Conservation (phyloP, 2,888 invertebrate species). For the Loripinus fragilis region DNA sequence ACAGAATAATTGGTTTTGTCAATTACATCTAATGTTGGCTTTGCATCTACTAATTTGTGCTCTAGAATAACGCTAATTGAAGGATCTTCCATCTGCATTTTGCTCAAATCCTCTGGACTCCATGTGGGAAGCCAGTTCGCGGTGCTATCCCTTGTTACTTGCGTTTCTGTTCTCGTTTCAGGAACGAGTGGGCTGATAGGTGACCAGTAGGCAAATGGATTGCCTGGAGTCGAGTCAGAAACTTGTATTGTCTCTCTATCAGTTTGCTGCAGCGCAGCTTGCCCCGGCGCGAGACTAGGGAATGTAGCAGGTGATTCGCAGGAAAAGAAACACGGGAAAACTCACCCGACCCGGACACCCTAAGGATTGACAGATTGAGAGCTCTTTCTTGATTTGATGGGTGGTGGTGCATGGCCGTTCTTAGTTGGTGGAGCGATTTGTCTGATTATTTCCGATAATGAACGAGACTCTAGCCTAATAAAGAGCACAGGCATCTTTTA, state of each 20-base stretch:
- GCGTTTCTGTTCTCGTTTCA: not conserved
- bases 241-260: too few species aligned
- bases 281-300: not conserved
- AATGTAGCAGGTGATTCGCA: not conserved
- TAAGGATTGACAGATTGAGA: too few species aligned
- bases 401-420: too few species aligned
- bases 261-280: not conserved
- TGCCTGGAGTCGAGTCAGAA: not conserved
- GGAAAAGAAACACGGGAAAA: too few species aligned
- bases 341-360: too few species aligned
- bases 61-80: conserved; percentile 4
- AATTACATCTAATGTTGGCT: conserved; percentile 15
- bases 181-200: not conserved
- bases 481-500: too few species aligned
- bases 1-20: not conserved
- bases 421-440: too few species aligned
- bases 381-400: too few species aligned
- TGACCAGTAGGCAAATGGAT: not conserved
- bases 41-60: conserved; percentile 13
- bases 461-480: too few species aligned
- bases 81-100: conserved; percentile 16
- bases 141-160: not conserved
- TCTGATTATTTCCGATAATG: too few species aligned
- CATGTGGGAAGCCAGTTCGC: conserved; percentile 35
- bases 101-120: conserved; percentile 13